Conservation (phyloP, 2,888 invertebrate genomes). For the Junonia oenone region DNA sequence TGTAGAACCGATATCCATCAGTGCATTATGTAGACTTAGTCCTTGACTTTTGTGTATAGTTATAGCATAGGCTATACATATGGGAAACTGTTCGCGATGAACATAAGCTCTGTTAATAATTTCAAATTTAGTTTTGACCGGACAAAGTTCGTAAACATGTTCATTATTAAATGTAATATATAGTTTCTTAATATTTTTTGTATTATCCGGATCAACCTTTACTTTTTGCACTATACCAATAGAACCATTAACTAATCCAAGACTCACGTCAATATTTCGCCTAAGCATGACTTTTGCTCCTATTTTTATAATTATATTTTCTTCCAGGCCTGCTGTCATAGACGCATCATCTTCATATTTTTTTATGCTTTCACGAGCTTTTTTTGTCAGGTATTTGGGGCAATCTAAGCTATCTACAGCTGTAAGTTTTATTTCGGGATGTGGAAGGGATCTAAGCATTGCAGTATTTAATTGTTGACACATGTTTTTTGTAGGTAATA, state of each 20-base stretch:
- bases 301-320: conserved; percentile 25
- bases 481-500: conserved; percentile 37
- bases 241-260: conserved; percentile 25
- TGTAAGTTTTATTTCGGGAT: not conserved
- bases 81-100: conserved; percentile 26
- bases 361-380: conserved; percentile 22
- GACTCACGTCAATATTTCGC: conserved; percentile 25
- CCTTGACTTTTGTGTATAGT: conserved; percentile 22
- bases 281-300: conserved; percentile 28
- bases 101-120: conserved; percentile 27
- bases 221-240: conserved; percentile 24
- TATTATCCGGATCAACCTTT: conserved; percentile 10
- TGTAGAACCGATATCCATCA: conserved; percentile 19
- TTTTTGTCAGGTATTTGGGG: not conserved
- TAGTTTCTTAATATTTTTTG: conserved; percentile 21
- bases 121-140: conserved; percentile 28
- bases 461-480: conserved; percentile 37
- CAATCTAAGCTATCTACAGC: not conserved
- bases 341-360: conserved; percentile 29
- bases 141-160: conserved; percentile 6
- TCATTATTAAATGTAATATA: conserved; percentile 17
- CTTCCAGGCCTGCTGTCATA: conserved; percentile 27
- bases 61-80: conserved; percentile 30
- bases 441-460: conserved; percentile 30
- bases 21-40: conserved; percentile 20